Conservation (phyloP, 1,140 invertebrate genomes). For the Choristoneura fumiferana region DNA sequence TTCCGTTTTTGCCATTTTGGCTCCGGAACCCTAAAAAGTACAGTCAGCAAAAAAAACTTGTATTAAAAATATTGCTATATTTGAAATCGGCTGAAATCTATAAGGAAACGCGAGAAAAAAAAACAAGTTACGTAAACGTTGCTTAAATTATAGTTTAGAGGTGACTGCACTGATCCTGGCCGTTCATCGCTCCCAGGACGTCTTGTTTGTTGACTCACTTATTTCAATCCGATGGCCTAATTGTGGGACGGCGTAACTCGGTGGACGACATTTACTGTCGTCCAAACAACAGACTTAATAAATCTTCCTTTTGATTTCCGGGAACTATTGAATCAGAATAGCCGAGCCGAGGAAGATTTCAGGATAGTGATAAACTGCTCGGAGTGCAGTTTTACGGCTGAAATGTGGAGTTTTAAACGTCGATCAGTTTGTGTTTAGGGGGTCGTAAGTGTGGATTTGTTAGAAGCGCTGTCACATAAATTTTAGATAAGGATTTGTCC, state of each 20-base stretch:
- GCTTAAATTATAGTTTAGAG: too few species aligned
- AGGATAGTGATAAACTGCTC: constrained; percentile 12
- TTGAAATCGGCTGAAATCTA: too few species aligned
- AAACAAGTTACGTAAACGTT: too few species aligned
- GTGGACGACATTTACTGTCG: constrained; percentile 49
- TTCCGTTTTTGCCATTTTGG: too few species aligned
- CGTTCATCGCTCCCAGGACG: constrained; percentile 49
- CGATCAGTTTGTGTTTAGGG: background rate
- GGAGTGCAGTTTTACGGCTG: background rate
- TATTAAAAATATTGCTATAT: too few species aligned
- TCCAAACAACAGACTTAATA: constrained; percentile 57
- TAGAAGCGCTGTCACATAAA: background rate
- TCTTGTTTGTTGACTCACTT: constrained; percentile 58
- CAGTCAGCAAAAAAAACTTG: too few species aligned
- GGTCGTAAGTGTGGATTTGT: constrained; percentile 11
- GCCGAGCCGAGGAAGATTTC: constrained; percentile 11
- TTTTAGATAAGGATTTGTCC: background rate
- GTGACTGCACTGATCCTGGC: background rate
- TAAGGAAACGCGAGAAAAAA: too few species aligned
- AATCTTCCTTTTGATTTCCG: constrained; percentile 61
- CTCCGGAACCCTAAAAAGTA: too few species aligned
- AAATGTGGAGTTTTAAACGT: background rate
- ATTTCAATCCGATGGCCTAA: constrained; percentile 53
- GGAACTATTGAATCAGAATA: constrained; percentile 52
- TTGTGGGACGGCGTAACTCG: constrained; percentile 48